These are phyloP conservation scores for Ochropleura plecta DNA, from an alignment of 2,888 invertebrate species.

Conservation along the genomic window DNA sequence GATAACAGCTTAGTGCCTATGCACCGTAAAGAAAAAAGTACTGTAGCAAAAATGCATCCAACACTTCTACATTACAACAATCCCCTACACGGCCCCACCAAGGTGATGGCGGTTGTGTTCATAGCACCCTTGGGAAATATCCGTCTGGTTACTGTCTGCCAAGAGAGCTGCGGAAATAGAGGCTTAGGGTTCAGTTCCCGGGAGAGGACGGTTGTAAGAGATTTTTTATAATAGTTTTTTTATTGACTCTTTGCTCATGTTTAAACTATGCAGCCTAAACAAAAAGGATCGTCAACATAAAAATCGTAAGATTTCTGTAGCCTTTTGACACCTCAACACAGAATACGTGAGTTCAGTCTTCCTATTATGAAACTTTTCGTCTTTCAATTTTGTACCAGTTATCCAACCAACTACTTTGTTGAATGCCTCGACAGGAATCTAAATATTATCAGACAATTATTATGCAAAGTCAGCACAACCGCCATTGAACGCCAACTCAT, in stretches of 20 bases:
- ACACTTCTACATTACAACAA: constrained; percentile 25
- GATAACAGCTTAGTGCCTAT: too few species aligned
- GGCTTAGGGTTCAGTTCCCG: constrained; percentile 52
- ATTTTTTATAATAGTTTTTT: constrained; percentile 30
- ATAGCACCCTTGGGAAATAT: constrained; percentile 80
- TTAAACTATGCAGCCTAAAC: neutral
- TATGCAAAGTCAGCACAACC: neutral
- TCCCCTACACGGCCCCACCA: constrained; percentile 49
- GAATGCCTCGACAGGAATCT: neutral
- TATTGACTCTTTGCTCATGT: neutral
- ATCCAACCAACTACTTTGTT: neutral
- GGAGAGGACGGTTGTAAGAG: constrained; percentile 41
- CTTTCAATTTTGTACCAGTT: too few species aligned
- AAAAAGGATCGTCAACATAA: too few species aligned
- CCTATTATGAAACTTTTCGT: too few species aligned
- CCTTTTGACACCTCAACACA: too few species aligned
- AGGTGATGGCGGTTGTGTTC: constrained; percentile 66
- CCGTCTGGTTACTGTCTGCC: constrained; percentile 66
- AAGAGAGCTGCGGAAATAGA: constrained; percentile 52
- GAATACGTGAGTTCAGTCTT: too few species aligned
- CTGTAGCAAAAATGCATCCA: constrained; percentile 11
- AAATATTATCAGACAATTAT: neutral
- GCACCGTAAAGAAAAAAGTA: too few species aligned
- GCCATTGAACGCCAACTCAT: constrained; percentile 15
- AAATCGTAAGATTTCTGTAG: too few species aligned